Base-by-base conservation (phyloP, 1,140 invertebrate genomes). In the Danaus plexippus region DNA sequence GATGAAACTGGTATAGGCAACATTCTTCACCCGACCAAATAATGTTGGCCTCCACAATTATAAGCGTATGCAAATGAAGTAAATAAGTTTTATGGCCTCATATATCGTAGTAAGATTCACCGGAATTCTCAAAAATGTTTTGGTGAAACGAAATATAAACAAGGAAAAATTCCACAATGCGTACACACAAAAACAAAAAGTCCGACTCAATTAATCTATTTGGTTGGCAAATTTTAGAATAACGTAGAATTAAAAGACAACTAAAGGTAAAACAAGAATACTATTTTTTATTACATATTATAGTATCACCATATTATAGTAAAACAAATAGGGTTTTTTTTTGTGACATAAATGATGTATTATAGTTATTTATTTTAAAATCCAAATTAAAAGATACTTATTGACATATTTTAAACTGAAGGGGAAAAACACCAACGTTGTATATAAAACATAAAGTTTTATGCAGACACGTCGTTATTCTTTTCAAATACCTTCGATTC, bases 181-280 rank as follows among this genome's bases (percentile, higher is more conserved):
- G 0, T 32, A 32, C 22, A 32, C 22, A 32, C 0, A 32, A 32
- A 32, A 32, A 49, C 52, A 52, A 57, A 61, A 57, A 57, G 47
- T 60, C 49, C 48, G 41, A 42, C 45, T 43, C 13, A 40, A 52
- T 22, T 22, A 22, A 32, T 32, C 22, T 32, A 32, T 32, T 32
- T 8, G 22, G 7, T 32, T 32, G 2, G 22, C 0, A 32, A 32
- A 32, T 3, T 6, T 32, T 6, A 32, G 22, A 32, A 32, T 32
- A 8, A 32, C 22, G 22, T 32, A 15, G 15, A 15, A 15, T 15
- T 15, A 15, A 15, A 15, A 15, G 15, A 3, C 15, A 15, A 1
- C 68, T 54, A 63, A 47, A 72, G 79, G 82, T 84, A 82, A 82
- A 66, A 67, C 50, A 60, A 74, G 80, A 84, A 84, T 82, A 76